Conservation (phyloP, 2,113 vertebrate genomes). For the Calcarius ornatus region DNA sequence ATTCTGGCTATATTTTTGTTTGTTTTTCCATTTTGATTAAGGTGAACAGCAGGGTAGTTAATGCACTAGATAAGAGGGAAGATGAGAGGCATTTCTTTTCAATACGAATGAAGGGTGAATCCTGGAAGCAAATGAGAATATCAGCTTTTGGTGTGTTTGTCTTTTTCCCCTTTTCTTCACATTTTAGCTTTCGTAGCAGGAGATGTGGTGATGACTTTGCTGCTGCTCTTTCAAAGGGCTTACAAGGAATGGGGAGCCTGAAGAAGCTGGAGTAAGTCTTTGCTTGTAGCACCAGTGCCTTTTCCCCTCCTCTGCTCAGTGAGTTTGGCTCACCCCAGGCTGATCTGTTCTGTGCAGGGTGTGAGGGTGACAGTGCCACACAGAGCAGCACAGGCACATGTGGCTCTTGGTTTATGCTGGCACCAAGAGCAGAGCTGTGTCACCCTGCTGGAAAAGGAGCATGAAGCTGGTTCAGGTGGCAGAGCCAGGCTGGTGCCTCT, state of each 20-base stretch:
- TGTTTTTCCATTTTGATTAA: background rate
- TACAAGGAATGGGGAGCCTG: constrained; percentile 75
- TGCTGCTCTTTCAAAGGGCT: constrained; percentile 76
- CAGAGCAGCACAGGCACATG: rapidly evolving
- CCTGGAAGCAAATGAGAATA: background rate
- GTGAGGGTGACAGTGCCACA: background rate
- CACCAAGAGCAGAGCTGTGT: background rate
- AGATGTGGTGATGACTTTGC: constrained; percentile 84
- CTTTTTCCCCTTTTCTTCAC: background rate
- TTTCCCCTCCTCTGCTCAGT: background rate
- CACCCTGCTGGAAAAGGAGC: background rate
- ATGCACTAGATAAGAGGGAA: background rate
- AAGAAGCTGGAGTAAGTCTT: constrained; percentile 83
- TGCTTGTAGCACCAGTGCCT: background rate
- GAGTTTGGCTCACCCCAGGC: background rate
- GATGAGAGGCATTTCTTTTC: background rate
- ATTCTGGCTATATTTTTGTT: background rate
- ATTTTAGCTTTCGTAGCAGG: constrained; percentile 83
- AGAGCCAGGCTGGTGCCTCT: background rate
- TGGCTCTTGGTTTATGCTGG: background rate
- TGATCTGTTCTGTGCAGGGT: background rate
- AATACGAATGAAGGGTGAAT: background rate
- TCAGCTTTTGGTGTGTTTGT: background rate
- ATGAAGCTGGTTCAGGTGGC: background rate
- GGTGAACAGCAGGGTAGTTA: background rate